Evolutionary conservation across 1,140 invertebrate genomes (phyloP).

Genomic region (Drosophila bocqueti): DNA sequence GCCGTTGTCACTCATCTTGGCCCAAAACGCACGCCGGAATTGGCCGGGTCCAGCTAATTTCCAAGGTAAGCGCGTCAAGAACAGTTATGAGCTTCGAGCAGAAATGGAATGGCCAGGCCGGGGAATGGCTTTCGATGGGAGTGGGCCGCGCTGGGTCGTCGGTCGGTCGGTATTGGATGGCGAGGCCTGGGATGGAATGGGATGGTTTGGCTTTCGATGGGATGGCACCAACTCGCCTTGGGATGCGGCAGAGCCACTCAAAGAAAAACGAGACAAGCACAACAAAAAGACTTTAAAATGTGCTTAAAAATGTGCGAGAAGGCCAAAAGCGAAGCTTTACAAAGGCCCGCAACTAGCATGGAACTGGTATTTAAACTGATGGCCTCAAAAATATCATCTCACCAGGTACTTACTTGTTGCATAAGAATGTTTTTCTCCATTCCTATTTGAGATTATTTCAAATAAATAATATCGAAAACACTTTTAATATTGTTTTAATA

Average conservation of each 20-base stretch:
- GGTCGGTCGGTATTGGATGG: conserved; percentile 30
- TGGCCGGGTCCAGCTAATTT: conserved; percentile 64
- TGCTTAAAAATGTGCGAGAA: conserved; percentile 73
- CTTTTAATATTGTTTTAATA: background rate
- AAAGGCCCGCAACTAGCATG: background rate
- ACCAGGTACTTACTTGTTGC: conserved; percentile 2
- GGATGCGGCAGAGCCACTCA: conserved; percentile 60
- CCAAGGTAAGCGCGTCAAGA: conserved; percentile 80
- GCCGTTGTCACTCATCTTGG: conserved; percentile 66
- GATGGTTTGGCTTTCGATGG: conserved; percentile 25
- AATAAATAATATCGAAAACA: background rate
- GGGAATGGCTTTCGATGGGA: conserved; percentile 19
- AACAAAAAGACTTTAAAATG: conserved; percentile 55
- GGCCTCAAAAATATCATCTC: conserved; percentile 10
- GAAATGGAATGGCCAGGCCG: conserved; percentile 21
- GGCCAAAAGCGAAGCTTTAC: conserved; percentile 34
- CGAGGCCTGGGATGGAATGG: conserved; percentile 2
- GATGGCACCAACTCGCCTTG: conserved; percentile 34
- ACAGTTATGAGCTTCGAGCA: conserved; percentile 78
- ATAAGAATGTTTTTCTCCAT: background rate
- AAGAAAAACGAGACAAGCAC: conserved; percentile 32
- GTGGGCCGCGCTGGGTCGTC: conserved; percentile 9
- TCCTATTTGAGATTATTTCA: background rate
- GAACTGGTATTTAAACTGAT: conserved; percentile 24
- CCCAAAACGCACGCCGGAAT: conserved; percentile 72